Base-by-base conservation (phyloP, 2,888 invertebrate genomes). In the Pterobdella sp. region DNA sequence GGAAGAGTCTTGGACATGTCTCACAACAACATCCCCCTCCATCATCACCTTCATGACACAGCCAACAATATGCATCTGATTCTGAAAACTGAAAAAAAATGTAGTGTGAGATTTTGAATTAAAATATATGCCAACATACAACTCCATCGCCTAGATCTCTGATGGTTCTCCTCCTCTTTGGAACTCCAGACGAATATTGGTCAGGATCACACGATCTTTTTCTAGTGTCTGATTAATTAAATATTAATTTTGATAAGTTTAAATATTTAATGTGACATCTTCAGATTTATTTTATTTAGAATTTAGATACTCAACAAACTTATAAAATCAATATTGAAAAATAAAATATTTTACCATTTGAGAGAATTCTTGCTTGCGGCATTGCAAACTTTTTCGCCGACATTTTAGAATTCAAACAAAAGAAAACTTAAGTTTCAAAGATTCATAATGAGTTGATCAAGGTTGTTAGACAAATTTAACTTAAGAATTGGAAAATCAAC, bases 31-130 rank as follows among this genome's bases (percentile, higher is more conserved):
- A 77, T 14, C 76, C 76, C 10, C 35, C 49, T 14, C 82, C 82
- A 66, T 89, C 89, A n/a, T n/a, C n/a, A 80, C 89, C 89, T 32
- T 34, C 31, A 81, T 94, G 93, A 80, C 95, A 95, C 76, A 91
- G 86, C 94, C 94, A 96, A 83, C 95, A 96, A 83, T 90, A 94
- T 26, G 88, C 86, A 83, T 93, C 93, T 14, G 70, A 73, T 56
- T 76, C 74, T 34, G 67, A 66, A 42, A 42, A 65, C 76, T 76
- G 74, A 10, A 68, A 42, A 72, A 42, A 18, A 29, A 49, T n/a
- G 31, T 36, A n/a, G n/a, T 36, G 34, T 60, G 31, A 34, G 26
- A 64, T 29, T 65, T 72, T 1, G 26, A 68, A 1, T 42, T 31
- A 34, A 10, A 0, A 31, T 66, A 32, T 64, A 29, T 35, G n/a